Percentiles rank a stretch among this genome's conserved stretches.
Conservation (phyloP, 2,888 invertebrate genomes). For the Aphidoletes aphidimyza region DNA sequence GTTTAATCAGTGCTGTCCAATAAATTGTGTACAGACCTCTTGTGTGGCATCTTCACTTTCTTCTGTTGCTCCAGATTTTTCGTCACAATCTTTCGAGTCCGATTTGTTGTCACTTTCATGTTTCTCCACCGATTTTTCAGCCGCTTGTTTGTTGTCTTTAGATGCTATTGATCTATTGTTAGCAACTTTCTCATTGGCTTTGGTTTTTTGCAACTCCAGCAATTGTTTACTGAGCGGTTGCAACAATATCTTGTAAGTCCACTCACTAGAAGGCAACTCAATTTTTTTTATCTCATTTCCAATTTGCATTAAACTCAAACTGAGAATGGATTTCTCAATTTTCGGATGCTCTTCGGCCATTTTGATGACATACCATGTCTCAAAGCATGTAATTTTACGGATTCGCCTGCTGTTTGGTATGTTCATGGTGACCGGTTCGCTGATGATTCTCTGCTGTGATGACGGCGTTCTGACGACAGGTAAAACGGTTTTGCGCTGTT, state of each 20-base stretch:
- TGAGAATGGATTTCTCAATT: constrained; percentile 58
- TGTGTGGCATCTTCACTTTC: not conserved
- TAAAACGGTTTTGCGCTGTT: constrained; percentile 5
- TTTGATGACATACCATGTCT: constrained; percentile 66
- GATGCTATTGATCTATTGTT: not conserved
- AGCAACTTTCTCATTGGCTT: not conserved
- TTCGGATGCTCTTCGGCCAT: constrained; percentile 59
- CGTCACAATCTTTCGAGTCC: not conserved
- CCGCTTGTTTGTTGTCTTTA: not conserved
- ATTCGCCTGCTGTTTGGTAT: constrained; percentile 64
- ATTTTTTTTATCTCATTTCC: constrained; percentile 63
- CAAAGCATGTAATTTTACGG: constrained; percentile 66
- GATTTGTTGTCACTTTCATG: not conserved
- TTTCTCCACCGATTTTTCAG: not conserved
- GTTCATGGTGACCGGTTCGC: not conserved
- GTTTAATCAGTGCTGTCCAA: no score
- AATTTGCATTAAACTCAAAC: constrained; percentile 63
- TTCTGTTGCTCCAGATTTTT: not conserved
- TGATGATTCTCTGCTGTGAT: constrained; percentile 14
- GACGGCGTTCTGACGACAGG: constrained; percentile 23
- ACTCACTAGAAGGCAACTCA: constrained; percentile 62
- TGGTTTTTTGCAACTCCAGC: constrained; percentile 9
- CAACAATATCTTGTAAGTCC: constrained; percentile 65
- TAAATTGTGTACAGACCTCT: not conserved
- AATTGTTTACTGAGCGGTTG: constrained; percentile 57